Conservation (phyloP, 2,797 vertebrate species). For the Nannoperca australis region DNA sequence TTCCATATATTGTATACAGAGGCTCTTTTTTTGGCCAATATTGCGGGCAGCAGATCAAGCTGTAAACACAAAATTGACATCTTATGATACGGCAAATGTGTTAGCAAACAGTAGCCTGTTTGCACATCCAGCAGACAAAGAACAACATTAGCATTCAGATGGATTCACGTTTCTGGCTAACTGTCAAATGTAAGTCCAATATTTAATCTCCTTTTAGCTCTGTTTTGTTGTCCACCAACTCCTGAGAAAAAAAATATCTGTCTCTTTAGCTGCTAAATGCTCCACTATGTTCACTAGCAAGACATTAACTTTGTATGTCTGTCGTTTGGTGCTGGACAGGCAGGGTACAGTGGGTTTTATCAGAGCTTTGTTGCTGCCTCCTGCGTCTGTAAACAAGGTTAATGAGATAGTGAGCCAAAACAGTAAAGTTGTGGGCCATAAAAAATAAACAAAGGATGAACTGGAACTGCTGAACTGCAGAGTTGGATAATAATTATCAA, state of each 20-base stretch:
- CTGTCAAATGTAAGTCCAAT: not conserved
- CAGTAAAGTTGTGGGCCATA: not conserved
- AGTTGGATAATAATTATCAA: not conserved
- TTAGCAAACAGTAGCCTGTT: not conserved
- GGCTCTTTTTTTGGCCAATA: not conserved
- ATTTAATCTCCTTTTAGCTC: too few relatives aligned
- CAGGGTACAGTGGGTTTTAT: too few relatives aligned
- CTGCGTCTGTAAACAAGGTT: not conserved
- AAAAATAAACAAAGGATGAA: not conserved
- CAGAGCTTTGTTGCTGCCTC: not conserved
- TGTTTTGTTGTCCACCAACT: not conserved
- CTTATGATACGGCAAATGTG: not conserved
- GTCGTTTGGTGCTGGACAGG: not conserved
- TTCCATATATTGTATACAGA: not conserved
- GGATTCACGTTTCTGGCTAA: not conserved
- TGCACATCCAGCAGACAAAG: not conserved
- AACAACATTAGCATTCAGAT: constrained; percentile 1
- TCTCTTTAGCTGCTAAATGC: not conserved
- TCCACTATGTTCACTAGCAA: not conserved
- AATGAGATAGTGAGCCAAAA: not conserved
- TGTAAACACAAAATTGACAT: not conserved
- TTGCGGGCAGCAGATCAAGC: not conserved
- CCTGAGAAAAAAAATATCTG: not conserved
- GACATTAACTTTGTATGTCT: not conserved
- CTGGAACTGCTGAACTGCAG: not conserved